Base-by-base conservation (phyloP, 2,797 vertebrate species). In the Acipenser ruthenus region DNA sequence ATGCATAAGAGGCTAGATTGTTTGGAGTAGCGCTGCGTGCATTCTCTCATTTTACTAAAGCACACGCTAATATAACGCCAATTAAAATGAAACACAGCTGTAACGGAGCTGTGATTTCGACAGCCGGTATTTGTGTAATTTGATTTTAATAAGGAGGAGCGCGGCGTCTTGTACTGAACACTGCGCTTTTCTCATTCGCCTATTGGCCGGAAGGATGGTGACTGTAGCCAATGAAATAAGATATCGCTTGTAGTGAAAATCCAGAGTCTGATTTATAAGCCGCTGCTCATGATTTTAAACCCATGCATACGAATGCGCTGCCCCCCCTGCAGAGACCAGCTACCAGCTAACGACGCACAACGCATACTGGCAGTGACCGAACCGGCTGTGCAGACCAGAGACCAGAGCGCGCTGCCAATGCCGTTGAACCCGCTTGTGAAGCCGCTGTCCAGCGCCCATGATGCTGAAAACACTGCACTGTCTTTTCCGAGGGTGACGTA, bases 221-320 rank as follows among this genome's bases (percentile, higher is more conserved):
- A 80, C 74, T 78, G 68, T 74, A 74, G 77, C 89, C 87, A 90
- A 90, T 89, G 84, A 76, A 70, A 15, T 74, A 70, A 74, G 71
- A 74, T 79, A 84, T 77, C 83, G 83, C 80, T 77, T 74, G 65
- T 62, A 59, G 70, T 71, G 53, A 67, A 64, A 78, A 67, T 74
- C 70, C 74, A 60, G 52, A 0, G 13, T 18, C 60, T 52, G 13
- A 51, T 58, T 70, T 84, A 88, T 89, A 87, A 82, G 78, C 64
- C 68, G 68, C 51, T 67, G 73, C 78, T 72, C 73, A 65, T 78
- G 79, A 74, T 70, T 71, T 68, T 65, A 64, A 63, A 71, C 70
- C 72, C 71, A 75, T 62, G 72, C 48, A 56, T 55, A 18, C 18
- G 0, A 37, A 5, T 78, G n/a, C 12, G 69, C 72, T 56, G 10